Evolutionary conservation across 2,113 vertebrate genomes (phyloP).

Genomic region (Passer domesticus): DNA sequence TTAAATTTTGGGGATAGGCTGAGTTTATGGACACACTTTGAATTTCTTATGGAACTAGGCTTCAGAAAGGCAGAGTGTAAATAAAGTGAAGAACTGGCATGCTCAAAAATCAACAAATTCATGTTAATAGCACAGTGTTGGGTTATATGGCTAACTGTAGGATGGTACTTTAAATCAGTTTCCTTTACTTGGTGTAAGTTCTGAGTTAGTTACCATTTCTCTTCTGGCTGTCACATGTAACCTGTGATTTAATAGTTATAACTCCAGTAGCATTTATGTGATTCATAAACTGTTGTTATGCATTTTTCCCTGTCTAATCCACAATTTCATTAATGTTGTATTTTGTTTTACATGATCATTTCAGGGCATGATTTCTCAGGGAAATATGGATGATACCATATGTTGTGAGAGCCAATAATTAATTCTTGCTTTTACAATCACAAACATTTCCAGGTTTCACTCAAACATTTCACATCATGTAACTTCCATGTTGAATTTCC

Average conservation of each 20-base stretch:
- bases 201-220: background rate
- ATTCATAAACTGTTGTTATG: background rate
- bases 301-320: background rate
- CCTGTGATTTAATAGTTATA: background rate
- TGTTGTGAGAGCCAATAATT: background rate
- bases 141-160: background rate
- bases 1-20: background rate
- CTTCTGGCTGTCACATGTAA: background rate
- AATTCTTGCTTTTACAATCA: background rate
- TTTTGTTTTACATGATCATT: background rate
- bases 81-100: background rate
- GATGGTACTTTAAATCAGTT: background rate
- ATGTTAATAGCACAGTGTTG: background rate
- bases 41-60: background rate
- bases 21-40: background rate
- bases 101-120: background rate
- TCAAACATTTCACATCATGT: background rate
- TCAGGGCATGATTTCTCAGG: conserved; percentile 57
- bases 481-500: background rate
- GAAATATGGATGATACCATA: conserved; percentile 18
- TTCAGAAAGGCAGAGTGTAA: background rate
- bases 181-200: background rate
- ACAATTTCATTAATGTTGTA: background rate
- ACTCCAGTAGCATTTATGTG: background rate
- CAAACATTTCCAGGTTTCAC: background rate